Evolutionary conservation across 2,113 vertebrate species (phyloP).

Genomic region (Acinonyx jubatus): DNA sequence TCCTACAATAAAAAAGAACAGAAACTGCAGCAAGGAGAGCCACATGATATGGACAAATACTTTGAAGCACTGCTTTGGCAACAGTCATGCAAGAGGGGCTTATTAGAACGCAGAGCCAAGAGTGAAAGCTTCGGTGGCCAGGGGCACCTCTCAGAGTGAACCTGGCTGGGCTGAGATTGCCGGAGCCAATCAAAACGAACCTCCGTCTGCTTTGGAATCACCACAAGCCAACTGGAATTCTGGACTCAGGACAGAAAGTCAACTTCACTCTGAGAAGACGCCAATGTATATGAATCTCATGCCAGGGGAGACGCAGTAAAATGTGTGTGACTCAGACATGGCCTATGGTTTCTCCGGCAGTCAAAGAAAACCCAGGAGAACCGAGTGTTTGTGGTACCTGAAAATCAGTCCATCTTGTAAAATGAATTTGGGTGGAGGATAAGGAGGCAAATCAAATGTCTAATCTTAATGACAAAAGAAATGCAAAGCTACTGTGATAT

Average conservation of each 20-base stretch:
- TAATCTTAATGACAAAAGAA: constrained; percentile 46
- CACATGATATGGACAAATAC: constrained; percentile 72
- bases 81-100: constrained; percentile 81
- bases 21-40: constrained; percentile 87
- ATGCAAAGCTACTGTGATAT: background rate
- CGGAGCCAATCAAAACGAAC: constrained; percentile 52
- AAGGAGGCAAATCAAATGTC: constrained; percentile 29
- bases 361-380: constrained; percentile 47
- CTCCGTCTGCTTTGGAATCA: constrained; percentile 26
- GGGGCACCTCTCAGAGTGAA: constrained; percentile 72
- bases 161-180: background rate
- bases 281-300: constrained; percentile 63
- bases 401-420: constrained; percentile 17
- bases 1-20: constrained; percentile 90
- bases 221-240: constrained; percentile 48
- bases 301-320: constrained; percentile 73
- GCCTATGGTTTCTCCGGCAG: constrained; percentile 34
- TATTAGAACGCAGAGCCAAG: constrained; percentile 81
- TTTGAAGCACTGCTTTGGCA: constrained; percentile 74
- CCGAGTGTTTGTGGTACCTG: background rate
- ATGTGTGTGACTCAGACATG: constrained; percentile 66
- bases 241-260: constrained; percentile 21
- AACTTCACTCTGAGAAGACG: constrained; percentile 70
- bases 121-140: constrained; percentile 68
- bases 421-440: constrained; percentile 12